A percentile compares a stretch with the other conserved stretches of the same genome.
These are phyloP conservation scores for Mesochorus sp. DNA, from an alignment of 2,888 invertebrate genomes.

Conservation along the genomic window DNA sequence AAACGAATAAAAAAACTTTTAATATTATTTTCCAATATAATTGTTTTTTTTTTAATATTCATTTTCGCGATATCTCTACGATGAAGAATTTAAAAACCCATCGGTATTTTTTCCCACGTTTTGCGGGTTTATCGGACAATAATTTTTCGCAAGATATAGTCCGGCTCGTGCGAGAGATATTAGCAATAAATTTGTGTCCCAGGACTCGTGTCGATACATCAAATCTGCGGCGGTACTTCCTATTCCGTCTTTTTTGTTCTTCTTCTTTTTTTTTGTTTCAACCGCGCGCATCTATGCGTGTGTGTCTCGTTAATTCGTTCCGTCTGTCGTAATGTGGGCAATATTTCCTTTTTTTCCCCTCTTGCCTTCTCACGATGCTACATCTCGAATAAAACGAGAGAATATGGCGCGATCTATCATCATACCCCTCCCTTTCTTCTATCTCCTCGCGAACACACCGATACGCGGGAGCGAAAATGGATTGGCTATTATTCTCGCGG, in stretches of 20 bases:
- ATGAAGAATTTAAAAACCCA: no score
- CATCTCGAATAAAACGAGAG: constrained; percentile 44
- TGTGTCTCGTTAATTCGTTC: constrained; percentile 8
- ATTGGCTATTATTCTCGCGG: constrained; percentile 58
- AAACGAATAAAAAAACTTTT: no score
- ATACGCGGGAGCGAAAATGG: constrained; percentile 51
- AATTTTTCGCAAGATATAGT: constrained; percentile 35
- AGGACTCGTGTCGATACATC: constrained; percentile 11
- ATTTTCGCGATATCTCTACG: no score
- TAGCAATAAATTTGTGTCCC: constrained; percentile 47
- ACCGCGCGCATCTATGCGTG: not conserved
- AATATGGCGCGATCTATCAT: constrained; percentile 54
- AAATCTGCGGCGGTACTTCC: not conserved
- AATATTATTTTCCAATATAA: no score
- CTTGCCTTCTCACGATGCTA: constrained; percentile 15
- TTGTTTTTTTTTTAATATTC: no score
- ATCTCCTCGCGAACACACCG: constrained; percentile 1
- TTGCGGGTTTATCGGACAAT: not conserved
- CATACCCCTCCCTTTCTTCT: not conserved
- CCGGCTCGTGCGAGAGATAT: constrained; percentile 17
- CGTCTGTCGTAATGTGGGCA: constrained; percentile 37
- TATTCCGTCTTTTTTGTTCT: not conserved
- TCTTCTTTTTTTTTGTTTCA: not conserved
- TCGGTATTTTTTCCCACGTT: not conserved
- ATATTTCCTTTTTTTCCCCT: constrained; percentile 26